Base-by-base conservation (phyloP, 2,888 invertebrate species). In the Drosophila setosimentum region DNA sequence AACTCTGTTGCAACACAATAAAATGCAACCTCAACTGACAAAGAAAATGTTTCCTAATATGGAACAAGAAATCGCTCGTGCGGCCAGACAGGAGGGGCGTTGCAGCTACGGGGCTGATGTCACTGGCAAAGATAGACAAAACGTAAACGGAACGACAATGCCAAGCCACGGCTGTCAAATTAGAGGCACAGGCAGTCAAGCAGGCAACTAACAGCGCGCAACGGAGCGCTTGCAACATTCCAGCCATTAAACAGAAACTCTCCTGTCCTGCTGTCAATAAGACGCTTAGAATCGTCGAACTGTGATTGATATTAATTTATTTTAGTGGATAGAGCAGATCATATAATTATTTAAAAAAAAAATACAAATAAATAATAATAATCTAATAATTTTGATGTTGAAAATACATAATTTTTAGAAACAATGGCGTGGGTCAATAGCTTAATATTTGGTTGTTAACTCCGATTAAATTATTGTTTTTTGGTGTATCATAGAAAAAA, bases 1-100 rank as follows among this genome's bases (percentile, higher is more conserved):
- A 87, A 80, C 87, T 89, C 65, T 73, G 79, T 66, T 84, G 84
- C 77, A 89, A 85, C 85, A 85, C 85, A 85, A 86, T 86, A 86
- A 86, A 86, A 89, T 86, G 83, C 85, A 86, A 86, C 85, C 89
- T 87, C 85, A 87, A 89, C 85, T 86, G 85, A 89, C 89, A 86
- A 89, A 87, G 89, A 86, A 87, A 87, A 82, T 87, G 87, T 89
- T 84, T 84, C 68, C 85, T 69, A 82, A 85, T 87, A 82, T 84
- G 87, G 57, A 68, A 69, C 83, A 72, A 73, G 81, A 67, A 86
- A 59, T 66, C 72, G 76, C 58, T 78, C 75, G 80, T 75, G 75
- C 84, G 48, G 48, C 49, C 57, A 35, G 27, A 11, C 54, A 35
- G 18, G 27, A 40, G 69, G 51, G 55, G 66, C 66, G 70, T 49